These are phyloP conservation scores for Rhynchotus rufescens DNA, from an alignment of 2,797 vertebrate species.

Conservation along the genomic window DNA sequence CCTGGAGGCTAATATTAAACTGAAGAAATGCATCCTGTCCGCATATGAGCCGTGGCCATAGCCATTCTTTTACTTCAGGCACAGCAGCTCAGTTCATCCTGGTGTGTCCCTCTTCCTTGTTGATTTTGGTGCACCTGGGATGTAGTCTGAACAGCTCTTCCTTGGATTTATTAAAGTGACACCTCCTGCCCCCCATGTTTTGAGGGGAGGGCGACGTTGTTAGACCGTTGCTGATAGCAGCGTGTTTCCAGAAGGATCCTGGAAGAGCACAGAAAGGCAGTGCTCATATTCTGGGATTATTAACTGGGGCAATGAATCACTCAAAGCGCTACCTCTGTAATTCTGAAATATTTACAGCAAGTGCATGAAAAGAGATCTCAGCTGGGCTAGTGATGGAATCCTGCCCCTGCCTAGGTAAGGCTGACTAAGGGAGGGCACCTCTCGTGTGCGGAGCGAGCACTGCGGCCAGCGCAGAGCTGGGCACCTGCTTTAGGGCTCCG, in stretches of 20 bases:
- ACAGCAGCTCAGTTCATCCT: neutral
- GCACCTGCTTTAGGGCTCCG: neutral
- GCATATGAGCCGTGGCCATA: neutral
- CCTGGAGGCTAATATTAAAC: neutral
- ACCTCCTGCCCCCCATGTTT: neutral
- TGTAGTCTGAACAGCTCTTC: neutral
- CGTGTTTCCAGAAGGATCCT: neutral
- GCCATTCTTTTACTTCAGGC: neutral
- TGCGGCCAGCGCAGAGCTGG: neutral
- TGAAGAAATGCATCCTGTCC: neutral
- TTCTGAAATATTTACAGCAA: neutral
- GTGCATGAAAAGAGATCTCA: constrained; percentile 1
- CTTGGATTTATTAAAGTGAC: neutral
- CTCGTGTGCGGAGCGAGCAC: neutral
- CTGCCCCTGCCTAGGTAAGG: constrained; percentile 15
- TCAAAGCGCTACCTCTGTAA: neutral
- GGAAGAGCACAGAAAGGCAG: neutral
- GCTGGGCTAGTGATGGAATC: neutral
- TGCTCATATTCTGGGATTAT: neutral
- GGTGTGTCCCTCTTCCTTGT: neutral
- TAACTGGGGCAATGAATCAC: neutral
- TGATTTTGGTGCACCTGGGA: neutral
- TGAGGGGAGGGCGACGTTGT: neutral
- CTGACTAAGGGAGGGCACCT: neutral
- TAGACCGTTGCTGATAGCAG: neutral